Conservation (phyloP, 2,113 vertebrate species). For the Aptenodytes forsteri region DNA sequence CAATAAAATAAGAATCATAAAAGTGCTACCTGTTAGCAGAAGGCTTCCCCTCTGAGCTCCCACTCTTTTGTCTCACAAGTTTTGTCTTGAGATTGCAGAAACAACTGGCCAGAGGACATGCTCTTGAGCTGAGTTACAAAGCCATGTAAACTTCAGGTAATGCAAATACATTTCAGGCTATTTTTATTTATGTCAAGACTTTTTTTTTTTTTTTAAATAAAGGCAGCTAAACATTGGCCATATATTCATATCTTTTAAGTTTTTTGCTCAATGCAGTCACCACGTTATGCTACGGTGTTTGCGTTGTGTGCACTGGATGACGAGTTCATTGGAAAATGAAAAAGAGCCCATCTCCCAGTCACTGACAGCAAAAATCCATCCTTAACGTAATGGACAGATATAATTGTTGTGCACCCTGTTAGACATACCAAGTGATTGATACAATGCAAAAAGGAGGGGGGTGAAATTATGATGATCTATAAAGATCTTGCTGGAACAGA, state of each 20-base stretch:
- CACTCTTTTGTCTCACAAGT: background rate
- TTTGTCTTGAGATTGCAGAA: background rate
- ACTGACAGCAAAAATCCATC: conserved; percentile 56
- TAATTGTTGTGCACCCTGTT: conserved; percentile 64
- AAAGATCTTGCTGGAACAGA: conserved; percentile 59
- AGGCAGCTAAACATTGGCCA: background rate
- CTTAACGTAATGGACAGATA: conserved; percentile 50
- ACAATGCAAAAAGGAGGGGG: conserved; percentile 26
- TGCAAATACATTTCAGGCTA: background rate
- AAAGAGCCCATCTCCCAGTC: conserved; percentile 22
- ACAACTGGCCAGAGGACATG: background rate
- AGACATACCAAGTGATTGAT: conserved; percentile 63
- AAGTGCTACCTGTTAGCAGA: background rate
- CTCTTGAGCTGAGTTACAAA: background rate
- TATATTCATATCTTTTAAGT: background rate
- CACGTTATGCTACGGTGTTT: background rate
- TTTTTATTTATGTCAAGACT: background rate
- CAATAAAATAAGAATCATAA: background rate
- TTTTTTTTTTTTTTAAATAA: background rate
- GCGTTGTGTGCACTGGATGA: background rate
- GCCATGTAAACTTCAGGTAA: background rate
- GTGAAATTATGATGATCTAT: conserved; percentile 48
- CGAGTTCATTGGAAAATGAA: conserved; percentile 3
- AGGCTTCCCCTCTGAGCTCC: background rate
- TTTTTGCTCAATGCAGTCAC: background rate